Evolutionary conservation across 2,888 invertebrate genomes (phyloP), one percentile per base, ranked within the genome.

Genomic region (Sphecodes monilicornis): DNA sequence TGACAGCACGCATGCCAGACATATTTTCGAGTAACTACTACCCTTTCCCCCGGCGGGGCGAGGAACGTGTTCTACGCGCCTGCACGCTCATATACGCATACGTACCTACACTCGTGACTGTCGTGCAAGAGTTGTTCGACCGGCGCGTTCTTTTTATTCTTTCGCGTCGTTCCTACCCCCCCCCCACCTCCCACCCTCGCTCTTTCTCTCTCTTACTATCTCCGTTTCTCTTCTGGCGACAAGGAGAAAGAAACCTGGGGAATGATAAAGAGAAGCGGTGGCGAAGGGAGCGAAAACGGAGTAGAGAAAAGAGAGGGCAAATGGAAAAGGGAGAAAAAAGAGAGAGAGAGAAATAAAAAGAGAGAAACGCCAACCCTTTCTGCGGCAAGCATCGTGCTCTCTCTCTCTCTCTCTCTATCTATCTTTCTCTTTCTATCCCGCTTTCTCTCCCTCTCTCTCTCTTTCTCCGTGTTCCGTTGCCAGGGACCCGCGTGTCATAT

Each of bases 41-140:
- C 81, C 82, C 79, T 80, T 64, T 78, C 77, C 76, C 75, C 76
- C 66, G 46, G 46, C 26, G 60, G 46, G 66, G 73, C 73, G 83
- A 84, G 89, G 85, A 89, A 89, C 89, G 89, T 89, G 89, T 90
- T 89, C 85, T 89, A 89, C 89, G 89, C 90, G 89, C 82, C 81
- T 89, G 88, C 90, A 90, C 88, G 85, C 87, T 81, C 75, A 84
- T 89, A 89, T 81, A 86, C 84, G 88, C 86, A 74, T 82, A 86
- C 84, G 84, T 60, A 81, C 78, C 79, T 85, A 85, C 84, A 87
- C 86, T 85, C 85, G 85, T 80, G 86, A 84, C 87, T 90, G 90
- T 90, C 90, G 88, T 86, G 90, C 91, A 86, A 91, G 91, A 91
- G 91, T 91, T 90, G 91, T 91, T 91, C 91, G 91, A 91, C 91